phyloP scores from a whole-genome alignment of 2,888 invertebrate species.

The Eristalis tenax region DNA sequence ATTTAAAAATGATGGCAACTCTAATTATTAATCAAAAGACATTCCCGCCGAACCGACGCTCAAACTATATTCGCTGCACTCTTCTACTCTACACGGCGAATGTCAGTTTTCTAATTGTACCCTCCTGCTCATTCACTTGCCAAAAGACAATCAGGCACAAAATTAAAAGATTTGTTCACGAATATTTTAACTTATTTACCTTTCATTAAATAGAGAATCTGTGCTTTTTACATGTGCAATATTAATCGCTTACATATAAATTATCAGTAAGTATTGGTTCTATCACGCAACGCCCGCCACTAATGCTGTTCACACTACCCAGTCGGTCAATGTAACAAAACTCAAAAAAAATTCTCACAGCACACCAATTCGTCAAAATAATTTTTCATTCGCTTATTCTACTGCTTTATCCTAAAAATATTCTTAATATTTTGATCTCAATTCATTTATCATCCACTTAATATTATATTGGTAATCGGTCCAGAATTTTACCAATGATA shows the following conservation, averaged over 20 bases:
- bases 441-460: conserved; percentile 23
- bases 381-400: conserved; percentile 51
- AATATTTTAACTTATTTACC: conserved; percentile 57
- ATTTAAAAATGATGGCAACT: conserved; percentile 51
- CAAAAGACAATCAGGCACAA: conserved; percentile 51
- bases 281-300: conserved; percentile 32
- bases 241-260: neutral
- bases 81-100: conserved; percentile 31
- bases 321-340: conserved; percentile 68
- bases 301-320: conserved; percentile 42
- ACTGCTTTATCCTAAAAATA: conserved; percentile 1
- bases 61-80: conserved; percentile 46
- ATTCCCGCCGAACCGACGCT: conserved; percentile 76
- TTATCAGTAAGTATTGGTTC: neutral
- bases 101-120: conserved; percentile 51
- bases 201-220: conserved; percentile 21
- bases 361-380: conserved; percentile 58
- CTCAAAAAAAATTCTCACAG: conserved; percentile 34
- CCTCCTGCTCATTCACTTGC: conserved; percentile 40
- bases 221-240: conserved; percentile 20
- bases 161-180: conserved; percentile 60
- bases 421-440: neutral
- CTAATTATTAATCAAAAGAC: conserved; percentile 57
- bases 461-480: conserved; percentile 32
- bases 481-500: conserved; percentile 7